A percentile compares a stretch with the other conserved stretches of the same genome.
Evolutionary conservation across 1,140 invertebrate genomes (phyloP).

Genomic region (Trichonephila clavipes): DNA sequence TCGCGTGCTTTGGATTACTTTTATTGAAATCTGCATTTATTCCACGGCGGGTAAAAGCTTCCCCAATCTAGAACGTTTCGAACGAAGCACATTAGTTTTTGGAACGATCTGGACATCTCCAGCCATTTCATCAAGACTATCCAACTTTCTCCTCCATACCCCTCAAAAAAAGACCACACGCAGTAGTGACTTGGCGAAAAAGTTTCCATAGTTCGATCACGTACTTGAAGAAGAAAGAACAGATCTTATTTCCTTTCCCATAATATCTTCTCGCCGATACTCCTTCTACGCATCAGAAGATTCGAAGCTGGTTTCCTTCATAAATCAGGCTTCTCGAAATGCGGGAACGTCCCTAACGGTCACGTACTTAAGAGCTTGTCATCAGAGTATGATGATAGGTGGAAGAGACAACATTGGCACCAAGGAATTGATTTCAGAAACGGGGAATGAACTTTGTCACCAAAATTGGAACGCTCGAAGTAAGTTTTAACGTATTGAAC

Average conservation of each 20-base stretch:
- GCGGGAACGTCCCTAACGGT: not conserved
- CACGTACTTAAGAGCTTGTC: conserved; percentile 23
- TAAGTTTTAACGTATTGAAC: too few relatives aligned
- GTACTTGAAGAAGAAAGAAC: conserved; percentile 17
- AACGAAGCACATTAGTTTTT: not conserved
- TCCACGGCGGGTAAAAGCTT: not conserved
- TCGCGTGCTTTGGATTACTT: not conserved
- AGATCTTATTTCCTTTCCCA: conserved; percentile 18
- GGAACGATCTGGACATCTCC: not conserved
- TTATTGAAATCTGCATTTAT: not conserved
- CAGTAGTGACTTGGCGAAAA: not conserved
- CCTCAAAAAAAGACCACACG: not conserved
- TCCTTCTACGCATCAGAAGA: not conserved
- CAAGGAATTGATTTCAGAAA: not conserved
- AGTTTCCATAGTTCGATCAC: not conserved
- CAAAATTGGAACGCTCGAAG: too few relatives aligned
- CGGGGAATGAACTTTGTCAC: not conserved
- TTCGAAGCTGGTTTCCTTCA: conserved; percentile 9
- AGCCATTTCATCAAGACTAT: not conserved
- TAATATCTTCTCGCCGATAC: conserved; percentile 20
- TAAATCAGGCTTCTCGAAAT: conserved; percentile 32
- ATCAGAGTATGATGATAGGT: not conserved
- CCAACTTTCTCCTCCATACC: not conserved
- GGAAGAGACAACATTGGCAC: not conserved
- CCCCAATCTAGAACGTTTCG: not conserved